Conservation (phyloP, 2,888 invertebrate species). For the Mythimna impura region DNA sequence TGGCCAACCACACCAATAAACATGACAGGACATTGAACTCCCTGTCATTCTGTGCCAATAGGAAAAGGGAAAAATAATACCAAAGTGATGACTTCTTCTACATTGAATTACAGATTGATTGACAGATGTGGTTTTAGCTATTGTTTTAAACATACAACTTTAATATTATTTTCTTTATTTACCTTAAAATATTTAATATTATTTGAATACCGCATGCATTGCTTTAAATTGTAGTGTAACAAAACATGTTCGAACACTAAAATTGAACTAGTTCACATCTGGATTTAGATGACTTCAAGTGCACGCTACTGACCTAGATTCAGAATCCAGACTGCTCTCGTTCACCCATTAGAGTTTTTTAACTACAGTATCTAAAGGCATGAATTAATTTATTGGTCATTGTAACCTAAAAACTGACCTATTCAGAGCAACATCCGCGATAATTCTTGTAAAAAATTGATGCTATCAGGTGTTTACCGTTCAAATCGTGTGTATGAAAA, state of each 20-base stretch:
- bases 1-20: not conserved
- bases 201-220: not conserved
- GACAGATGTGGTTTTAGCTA: not conserved
- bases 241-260: not conserved
- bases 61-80: slow-evolving; percentile 1
- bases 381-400: not conserved
- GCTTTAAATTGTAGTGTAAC: not conserved
- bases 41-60: not conserved
- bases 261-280: slow-evolving; percentile 15
- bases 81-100: not conserved
- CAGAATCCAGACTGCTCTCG: not conserved
- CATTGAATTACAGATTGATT: too few relatives aligned
- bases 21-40: not conserved
- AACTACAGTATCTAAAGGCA: not conserved
- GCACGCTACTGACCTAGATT: slow-evolving; percentile 26
- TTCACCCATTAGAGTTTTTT: not conserved
- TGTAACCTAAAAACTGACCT: slow-evolving; percentile 21
- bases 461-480: slow-evolving; percentile 46
- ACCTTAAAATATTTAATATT: not conserved
- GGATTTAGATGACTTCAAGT: not conserved
- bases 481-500: slow-evolving; percentile 29
- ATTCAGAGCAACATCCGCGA: slow-evolving; percentile 7
- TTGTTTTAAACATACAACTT: slow-evolving; percentile 13
- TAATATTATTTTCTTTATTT: slow-evolving; percentile 1
- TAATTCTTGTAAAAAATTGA: slow-evolving; percentile 14